Conservation (phyloP, 2,113 vertebrate species). For the Podilymbus podiceps region DNA sequence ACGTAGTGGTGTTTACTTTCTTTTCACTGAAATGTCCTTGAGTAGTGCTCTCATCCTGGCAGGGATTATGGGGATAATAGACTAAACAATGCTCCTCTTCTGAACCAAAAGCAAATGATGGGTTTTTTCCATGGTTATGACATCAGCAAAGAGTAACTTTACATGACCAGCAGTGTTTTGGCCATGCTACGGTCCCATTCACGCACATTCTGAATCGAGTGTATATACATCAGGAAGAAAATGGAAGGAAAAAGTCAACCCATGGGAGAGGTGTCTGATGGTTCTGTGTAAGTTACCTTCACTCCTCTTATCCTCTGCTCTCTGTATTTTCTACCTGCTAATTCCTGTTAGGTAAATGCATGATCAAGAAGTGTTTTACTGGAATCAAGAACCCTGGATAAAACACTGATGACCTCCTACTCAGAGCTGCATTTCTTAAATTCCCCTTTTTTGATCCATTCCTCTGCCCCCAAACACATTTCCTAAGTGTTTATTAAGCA, state of each 20-base stretch:
- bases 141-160: not conserved
- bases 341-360: not conserved
- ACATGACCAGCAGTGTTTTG: not conserved
- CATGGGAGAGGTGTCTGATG: not conserved
- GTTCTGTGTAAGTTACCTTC: not conserved
- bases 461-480: not conserved
- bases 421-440: not conserved
- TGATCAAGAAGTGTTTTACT: not conserved
- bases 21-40: not conserved
- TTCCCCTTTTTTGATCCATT: not conserved
- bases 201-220: not conserved
- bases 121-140: fast-evolving
- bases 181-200: not conserved
- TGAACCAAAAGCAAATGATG: not conserved
- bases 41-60: not conserved
- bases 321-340: not conserved
- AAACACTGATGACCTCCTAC: not conserved
- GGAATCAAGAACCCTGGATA: not conserved
- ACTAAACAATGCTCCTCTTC: not conserved
- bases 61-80: not conserved
- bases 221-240: not conserved
- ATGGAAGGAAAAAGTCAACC: not conserved
- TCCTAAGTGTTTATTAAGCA: not conserved
- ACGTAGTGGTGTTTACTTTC: not conserved
- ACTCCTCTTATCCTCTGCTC: not conserved